phyloP scores from a whole-genome alignment of 2,113 vertebrate genomes.

The Harpagus bidentatus region DNA sequence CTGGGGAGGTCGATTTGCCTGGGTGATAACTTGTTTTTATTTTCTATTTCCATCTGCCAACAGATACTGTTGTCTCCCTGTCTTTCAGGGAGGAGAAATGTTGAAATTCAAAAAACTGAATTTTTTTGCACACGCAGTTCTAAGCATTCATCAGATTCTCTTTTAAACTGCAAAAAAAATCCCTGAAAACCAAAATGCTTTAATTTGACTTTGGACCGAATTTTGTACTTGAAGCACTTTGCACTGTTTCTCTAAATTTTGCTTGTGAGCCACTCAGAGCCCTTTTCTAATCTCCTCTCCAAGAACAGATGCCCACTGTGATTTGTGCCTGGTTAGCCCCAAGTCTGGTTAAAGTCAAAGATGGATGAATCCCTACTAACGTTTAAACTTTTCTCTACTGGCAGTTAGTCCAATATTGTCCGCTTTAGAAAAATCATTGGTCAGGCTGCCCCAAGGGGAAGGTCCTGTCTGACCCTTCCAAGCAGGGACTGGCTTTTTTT shows the following conservation, averaged over 20 bases:
- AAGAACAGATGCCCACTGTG: neutral
- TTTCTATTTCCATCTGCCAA: neutral
- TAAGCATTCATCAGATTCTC: neutral
- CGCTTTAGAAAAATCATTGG: neutral
- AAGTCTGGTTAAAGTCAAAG: neutral
- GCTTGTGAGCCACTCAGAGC: neutral
- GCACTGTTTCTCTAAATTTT: neutral
- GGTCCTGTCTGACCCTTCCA: neutral
- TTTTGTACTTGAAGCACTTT: neutral
- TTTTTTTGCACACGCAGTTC: neutral
- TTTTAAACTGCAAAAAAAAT: neutral
- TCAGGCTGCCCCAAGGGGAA: neutral
- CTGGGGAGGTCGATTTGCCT: fast-evolving
- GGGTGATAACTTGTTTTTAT: neutral
- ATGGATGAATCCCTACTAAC: neutral
- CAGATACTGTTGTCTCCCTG: neutral
- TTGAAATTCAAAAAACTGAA: neutral
- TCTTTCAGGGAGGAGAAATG: neutral
- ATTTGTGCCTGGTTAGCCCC: neutral
- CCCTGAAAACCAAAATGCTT: neutral
- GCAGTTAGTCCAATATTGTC: neutral
- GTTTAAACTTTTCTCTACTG: neutral
- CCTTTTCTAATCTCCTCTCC: neutral
- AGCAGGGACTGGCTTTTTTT: neutral
- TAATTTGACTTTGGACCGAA: neutral